phyloP scores from a whole-genome alignment of 2,888 invertebrate species.

The Tribolium freemani region DNA sequence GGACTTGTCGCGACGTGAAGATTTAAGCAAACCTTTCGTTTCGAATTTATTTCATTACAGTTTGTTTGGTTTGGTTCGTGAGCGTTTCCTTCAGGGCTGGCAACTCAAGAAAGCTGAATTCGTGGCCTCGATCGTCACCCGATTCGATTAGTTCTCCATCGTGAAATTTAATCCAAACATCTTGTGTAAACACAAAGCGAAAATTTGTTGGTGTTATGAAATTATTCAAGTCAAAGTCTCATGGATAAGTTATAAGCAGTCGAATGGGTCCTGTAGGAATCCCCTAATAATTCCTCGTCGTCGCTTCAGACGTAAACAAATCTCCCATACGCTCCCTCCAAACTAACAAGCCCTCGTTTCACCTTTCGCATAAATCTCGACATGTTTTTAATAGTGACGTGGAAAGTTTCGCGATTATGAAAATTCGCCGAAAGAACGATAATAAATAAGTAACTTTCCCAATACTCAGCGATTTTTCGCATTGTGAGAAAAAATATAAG shows the following conservation, averaged over 20 bases:
- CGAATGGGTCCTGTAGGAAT: constrained; percentile 5
- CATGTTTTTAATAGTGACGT: neutral
- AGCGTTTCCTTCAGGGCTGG: neutral
- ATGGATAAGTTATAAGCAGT: constrained; percentile 12
- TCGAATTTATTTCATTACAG: neutral
- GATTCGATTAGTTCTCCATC: neutral
- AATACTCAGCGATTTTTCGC: constrained; percentile 15
- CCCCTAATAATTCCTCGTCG: constrained; percentile 24
- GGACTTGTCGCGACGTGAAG: too few species aligned
- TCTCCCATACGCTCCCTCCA: constrained; percentile 8
- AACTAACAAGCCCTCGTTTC: neutral
- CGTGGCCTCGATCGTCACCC: neutral
- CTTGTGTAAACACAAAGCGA: neutral
- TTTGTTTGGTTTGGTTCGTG: neutral
- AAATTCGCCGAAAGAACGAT: neutral
- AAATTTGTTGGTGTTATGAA: neutral
- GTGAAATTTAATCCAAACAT: neutral
- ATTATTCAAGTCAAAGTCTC: neutral
- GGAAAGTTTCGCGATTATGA: constrained; percentile 3
- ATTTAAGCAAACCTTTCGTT: too few species aligned
- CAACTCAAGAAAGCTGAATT: neutral
- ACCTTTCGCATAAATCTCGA: neutral
- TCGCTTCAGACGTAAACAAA: constrained; percentile 21
- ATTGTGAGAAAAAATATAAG: constrained; percentile 20
- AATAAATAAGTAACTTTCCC: constrained; percentile 30